Conservation (phyloP, 1,140 invertebrate species). For the Drosophila carrolli region DNA sequence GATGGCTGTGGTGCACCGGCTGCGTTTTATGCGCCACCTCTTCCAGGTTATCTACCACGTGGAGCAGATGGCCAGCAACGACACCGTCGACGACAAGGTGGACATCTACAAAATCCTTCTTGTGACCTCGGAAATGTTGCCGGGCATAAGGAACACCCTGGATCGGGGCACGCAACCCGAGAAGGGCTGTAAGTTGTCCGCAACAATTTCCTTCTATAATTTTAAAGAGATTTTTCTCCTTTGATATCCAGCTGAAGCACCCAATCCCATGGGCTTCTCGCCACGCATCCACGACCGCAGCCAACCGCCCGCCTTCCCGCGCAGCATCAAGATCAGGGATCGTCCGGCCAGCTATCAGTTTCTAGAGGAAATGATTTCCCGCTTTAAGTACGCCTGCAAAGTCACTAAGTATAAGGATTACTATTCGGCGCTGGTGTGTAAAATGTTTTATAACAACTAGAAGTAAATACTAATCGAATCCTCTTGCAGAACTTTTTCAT, state of each 20-base stretch:
- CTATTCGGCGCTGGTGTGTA: conserved; percentile 91
- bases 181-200: conserved; percentile 87
- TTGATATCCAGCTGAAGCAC: conserved; percentile 85
- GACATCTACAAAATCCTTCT: conserved; percentile 89
- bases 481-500: conserved; percentile 94
- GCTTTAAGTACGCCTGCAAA: conserved; percentile 93
- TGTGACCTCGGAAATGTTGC: conserved; percentile 90
- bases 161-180: conserved; percentile 90
- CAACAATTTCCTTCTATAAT: not conserved
- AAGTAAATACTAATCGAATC: not conserved
- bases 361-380: conserved; percentile 92
- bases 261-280: conserved; percentile 94
- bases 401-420: conserved; percentile 92
- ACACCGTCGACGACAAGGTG: conserved; percentile 86
- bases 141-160: conserved; percentile 91
- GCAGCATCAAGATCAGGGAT: conserved; percentile 96
- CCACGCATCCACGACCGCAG: conserved; percentile 97
- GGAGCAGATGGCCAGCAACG: conserved; percentile 86
- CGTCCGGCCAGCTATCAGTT: conserved; percentile 93
- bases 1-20: conserved; percentile 90
- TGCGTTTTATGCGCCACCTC: conserved; percentile 94
- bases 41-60: conserved; percentile 91
- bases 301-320: conserved; percentile 98
- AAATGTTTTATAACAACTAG: not conserved
- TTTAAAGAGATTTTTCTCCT: not conserved